These are phyloP conservation scores for Caerostris extrusa DNA, from an alignment of 1,140 invertebrate genomes.

Conservation along the genomic window DNA sequence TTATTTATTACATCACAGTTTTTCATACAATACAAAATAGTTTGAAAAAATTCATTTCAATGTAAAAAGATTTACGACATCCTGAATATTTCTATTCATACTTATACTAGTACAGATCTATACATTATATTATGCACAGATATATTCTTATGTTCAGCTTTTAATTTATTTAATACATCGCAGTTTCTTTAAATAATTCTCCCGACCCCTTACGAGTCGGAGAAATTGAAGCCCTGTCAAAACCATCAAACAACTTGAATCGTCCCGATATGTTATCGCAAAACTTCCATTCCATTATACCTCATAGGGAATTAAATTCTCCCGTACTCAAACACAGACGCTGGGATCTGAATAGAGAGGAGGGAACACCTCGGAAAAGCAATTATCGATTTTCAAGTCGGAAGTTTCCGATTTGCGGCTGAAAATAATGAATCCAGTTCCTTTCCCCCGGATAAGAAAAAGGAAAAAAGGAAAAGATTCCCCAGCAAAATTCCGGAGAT, in stretches of 20 bases:
- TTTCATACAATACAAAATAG: too few species aligned
- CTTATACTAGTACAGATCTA: too few species aligned
- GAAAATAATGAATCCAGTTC: background rate
- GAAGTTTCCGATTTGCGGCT: background rate
- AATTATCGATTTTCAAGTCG: background rate
- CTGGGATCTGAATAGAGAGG: background rate
- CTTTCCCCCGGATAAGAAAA: background rate
- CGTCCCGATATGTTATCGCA: background rate
- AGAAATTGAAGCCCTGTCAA: background rate
- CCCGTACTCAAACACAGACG: background rate
- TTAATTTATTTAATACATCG: too few species aligned
- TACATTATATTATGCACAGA: too few species aligned
- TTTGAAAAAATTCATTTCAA: too few species aligned
- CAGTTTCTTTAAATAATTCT: too few species aligned
- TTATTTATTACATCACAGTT: too few species aligned
- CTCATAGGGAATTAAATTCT: background rate
- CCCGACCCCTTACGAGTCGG: too few species aligned
- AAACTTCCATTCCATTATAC: background rate
- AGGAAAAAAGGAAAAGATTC: background rate
- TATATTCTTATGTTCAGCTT: too few species aligned
- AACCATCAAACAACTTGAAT: background rate
- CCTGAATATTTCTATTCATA: too few species aligned
- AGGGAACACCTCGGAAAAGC: background rate
- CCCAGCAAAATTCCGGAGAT: background rate
- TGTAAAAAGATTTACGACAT: too few species aligned